phyloP scores from a whole-genome alignment of 2,113 vertebrate genomes.

The Scomber scombrus region DNA sequence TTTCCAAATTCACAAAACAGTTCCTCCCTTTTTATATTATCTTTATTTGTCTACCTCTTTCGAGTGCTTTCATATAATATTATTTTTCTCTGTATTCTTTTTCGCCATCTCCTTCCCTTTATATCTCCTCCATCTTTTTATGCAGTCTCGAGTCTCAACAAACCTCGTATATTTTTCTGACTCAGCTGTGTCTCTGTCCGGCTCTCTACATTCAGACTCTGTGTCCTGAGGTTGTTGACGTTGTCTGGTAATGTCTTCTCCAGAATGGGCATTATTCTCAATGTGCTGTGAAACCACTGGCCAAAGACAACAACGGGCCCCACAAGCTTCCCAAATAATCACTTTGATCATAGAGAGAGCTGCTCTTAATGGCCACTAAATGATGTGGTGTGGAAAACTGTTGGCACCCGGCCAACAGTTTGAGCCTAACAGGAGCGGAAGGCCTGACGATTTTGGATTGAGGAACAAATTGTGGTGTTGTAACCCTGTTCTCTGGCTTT shows the following conservation, averaged over 20 bases:
- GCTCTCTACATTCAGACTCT: conserved; percentile 30
- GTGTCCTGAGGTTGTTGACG: conserved; percentile 47
- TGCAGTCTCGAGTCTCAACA: conserved; percentile 9
- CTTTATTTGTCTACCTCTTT: background rate
- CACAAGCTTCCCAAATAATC: conserved; percentile 33
- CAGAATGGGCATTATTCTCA: conserved; percentile 44
- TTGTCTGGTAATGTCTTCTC: conserved; percentile 48
- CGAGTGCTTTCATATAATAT: background rate
- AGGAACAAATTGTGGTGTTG: background rate
- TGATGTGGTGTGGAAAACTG: conserved; percentile 17
- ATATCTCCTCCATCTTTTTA: conserved; percentile 5
- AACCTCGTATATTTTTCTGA: conserved; percentile 40
- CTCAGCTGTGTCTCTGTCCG: conserved; percentile 31
- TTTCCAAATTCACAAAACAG: too few species aligned
- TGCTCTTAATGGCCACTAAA: conserved; percentile 25
- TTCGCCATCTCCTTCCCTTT: background rate
- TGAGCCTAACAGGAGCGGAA: conserved; percentile 17
- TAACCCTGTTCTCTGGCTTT: background rate
- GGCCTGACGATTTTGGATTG: background rate
- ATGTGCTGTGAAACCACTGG: conserved; percentile 52
- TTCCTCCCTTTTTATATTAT: too few species aligned
- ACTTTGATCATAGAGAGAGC: conserved; percentile 42
- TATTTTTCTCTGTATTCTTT: conserved; percentile 9
- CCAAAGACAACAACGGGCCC: conserved; percentile 56
- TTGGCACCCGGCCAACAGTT: conserved; percentile 5